Evolutionary conservation across 2,113 vertebrate genomes (phyloP).

Genomic region (Psephotus haematonotus): DNA sequence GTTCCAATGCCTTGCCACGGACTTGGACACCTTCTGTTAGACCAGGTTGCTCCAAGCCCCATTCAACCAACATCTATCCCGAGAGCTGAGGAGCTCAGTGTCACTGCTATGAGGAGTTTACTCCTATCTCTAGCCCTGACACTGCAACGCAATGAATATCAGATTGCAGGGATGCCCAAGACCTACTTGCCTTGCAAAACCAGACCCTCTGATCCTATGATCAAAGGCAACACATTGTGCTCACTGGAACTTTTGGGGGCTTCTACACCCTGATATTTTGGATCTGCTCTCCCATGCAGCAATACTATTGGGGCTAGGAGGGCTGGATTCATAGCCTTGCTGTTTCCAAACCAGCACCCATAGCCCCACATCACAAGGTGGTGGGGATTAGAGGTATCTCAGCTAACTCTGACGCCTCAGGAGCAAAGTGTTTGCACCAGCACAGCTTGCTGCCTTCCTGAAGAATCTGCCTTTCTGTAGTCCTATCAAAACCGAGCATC

Average conservation of each 20-base stretch:
- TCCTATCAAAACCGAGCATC: not conserved
- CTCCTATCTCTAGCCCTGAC: not conserved
- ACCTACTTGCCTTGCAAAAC: not conserved
- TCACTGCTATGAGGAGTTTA: not conserved
- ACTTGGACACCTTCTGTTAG: not conserved
- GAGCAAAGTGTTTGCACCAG: not conserved
- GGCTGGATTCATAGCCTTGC: accelerated
- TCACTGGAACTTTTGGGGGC: not conserved
- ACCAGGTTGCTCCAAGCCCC: not conserved
- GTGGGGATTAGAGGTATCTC: not conserved
- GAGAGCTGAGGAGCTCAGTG: not conserved
- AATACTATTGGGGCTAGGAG: not conserved
- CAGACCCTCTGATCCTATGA: not conserved
- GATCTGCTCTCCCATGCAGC: not conserved
- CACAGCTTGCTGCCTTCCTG: accelerated
- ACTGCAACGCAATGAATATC: not conserved
- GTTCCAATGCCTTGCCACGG: not conserved
- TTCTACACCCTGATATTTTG: not conserved
- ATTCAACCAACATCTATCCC: not conserved
- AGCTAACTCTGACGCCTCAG: not conserved
- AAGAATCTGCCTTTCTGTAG: accelerated
- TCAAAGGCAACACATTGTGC: not conserved
- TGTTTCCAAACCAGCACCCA: not conserved
- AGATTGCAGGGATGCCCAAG: not conserved
- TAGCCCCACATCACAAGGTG: accelerated